Evolutionary conservation across 2,113 vertebrate species (phyloP).

Genomic region (Cardinalis cardinalis): DNA sequence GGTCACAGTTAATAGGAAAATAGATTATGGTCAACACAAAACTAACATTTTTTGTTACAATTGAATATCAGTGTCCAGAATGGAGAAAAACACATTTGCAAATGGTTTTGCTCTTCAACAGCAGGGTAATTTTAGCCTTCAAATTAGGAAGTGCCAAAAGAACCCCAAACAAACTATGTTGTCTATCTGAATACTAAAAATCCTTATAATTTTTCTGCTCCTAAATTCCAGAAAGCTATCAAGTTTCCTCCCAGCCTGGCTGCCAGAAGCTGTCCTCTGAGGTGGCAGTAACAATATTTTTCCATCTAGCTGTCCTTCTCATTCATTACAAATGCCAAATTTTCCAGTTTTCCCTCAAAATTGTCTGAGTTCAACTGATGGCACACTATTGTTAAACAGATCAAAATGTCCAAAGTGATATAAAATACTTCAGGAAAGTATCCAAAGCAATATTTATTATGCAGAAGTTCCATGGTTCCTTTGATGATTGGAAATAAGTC

Average conservation of each 20-base stretch:
- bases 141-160: neutral
- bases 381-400: neutral
- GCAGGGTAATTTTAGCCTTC: neutral
- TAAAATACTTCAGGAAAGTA: neutral
- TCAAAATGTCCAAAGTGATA: neutral
- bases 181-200: neutral
- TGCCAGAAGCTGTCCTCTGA: neutral
- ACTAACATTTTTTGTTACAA: neutral
- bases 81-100: neutral
- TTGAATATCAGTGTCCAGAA: neutral
- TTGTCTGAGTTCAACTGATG: neutral
- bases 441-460: neutral
- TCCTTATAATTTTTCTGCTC: neutral
- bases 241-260: neutral
- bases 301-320: neutral
- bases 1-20: neutral
- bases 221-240: neutral
- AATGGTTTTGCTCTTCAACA: neutral
- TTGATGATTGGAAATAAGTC: neutral
- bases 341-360: neutral
- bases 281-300: neutral
- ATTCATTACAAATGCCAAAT: neutral
- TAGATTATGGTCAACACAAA: neutral
- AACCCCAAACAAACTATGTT: accelerated
- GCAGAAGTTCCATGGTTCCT: neutral